Evolutionary conservation across 2,113 vertebrate genomes (phyloP).

Genomic region (Madoqua kirkii): DNA sequence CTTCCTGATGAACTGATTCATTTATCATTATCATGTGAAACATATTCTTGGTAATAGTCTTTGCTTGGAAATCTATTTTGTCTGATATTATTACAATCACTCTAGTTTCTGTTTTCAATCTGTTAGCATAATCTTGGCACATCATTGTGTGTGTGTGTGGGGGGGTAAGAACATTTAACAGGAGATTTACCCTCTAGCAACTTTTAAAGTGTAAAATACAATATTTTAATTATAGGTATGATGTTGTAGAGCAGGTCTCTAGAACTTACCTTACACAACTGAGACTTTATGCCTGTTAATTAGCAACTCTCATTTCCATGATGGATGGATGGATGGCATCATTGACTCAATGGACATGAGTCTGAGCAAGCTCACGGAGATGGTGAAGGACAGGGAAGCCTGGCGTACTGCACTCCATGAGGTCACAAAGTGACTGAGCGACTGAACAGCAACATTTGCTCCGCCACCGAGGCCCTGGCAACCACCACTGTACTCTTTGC

Average conservation of each 20-base stretch:
- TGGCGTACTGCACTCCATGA: neutral
- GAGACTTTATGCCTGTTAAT: neutral
- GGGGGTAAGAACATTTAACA: neutral
- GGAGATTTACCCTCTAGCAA: neutral
- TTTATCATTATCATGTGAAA: neutral
- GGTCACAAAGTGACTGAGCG: neutral
- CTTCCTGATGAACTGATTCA: neutral
- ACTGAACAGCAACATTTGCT: neutral
- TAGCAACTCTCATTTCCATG: neutral
- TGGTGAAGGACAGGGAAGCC: neutral
- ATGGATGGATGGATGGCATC: neutral
- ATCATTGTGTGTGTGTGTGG: neutral
- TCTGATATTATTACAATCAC: neutral
- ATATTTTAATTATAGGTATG: neutral
- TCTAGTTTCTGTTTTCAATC: neutral
- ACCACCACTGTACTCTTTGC: neutral
- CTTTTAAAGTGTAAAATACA: neutral
- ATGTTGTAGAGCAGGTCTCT: neutral
- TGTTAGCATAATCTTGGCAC: neutral
- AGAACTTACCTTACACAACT: neutral
- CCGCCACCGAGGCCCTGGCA: neutral
- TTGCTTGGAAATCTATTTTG: neutral
- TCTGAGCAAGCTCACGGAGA: neutral
- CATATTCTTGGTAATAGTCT: neutral
- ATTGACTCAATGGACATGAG: neutral